Base-by-base conservation (phyloP, 35 echinoderm and acorn worm species). In the Heliocidaris tuberculata region DNA sequence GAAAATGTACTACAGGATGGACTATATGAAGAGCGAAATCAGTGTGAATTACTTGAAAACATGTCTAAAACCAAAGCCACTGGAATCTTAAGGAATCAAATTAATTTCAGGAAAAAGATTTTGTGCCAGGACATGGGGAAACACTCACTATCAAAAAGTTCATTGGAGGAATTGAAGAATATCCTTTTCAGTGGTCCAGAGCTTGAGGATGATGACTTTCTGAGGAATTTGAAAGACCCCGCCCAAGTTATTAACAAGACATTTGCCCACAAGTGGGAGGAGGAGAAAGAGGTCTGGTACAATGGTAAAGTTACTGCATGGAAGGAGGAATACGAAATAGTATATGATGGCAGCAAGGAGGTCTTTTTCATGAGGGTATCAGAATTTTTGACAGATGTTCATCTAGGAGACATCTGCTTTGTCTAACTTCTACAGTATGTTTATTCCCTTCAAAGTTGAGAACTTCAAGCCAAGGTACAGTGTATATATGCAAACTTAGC, bases 341-440 rank as follows among this genome's bases (percentile, higher is more conserved):
- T 86, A 35, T 86, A 86, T 86, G n/a, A 86, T 29, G 85, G 32
- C 85, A 86, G 3, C 85, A 86, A n/a, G 0, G 85, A 86, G 32
- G 27, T 86, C n/a, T 86, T 86, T 86, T 35, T 86, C n/a, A 86
- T 86, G 85, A 86, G 9, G 32, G 85, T 86, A n/a, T 29, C 85
- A 86, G 85, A 86, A 86, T 86, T 86, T 35, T n/a, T 86, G 85
- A 86, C 85, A 30, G 85, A 86, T 35, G 85, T 86, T 86, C 85
- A 86, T 86, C 85, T 86, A 10, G 85, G 85, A 86, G 85, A 86
- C 32, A 86, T 86, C n/a, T 86, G 85, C 32, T 86, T 86, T 86
- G 21, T 35, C 27, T 86, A 86, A 35, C 85, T 86, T 86, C 85
- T 30, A 35, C 27, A 29, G 32, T 86, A 30, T 35, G 21, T n/a